These are phyloP conservation scores for Alethe diademata DNA, from an alignment of 2,113 vertebrate species.

Conservation along the genomic window DNA sequence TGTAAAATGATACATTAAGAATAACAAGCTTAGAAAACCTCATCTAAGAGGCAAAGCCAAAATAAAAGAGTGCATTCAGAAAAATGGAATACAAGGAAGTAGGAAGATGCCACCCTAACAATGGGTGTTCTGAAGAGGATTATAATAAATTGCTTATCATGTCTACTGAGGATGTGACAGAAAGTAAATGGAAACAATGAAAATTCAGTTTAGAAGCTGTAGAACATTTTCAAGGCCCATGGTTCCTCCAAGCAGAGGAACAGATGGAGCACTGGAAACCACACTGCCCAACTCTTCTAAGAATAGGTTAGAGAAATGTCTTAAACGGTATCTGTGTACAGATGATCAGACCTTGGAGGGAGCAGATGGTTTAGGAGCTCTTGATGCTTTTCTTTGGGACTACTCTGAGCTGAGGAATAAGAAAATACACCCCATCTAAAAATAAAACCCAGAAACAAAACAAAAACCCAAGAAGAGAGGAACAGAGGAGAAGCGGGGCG, in stretches of 20 bases:
- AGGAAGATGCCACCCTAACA: not conserved
- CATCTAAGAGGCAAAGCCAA: not conserved
- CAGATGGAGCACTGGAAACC: not conserved
- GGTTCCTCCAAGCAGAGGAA: not conserved
- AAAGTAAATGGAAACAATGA: not conserved
- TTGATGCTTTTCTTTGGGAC: not conserved
- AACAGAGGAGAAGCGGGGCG: rapidly evolving
- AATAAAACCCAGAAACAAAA: not conserved
- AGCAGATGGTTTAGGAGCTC: not conserved
- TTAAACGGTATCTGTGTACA: not conserved
- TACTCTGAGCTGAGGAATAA: not conserved
- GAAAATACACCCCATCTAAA: not conserved
- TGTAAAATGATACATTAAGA: not conserved
- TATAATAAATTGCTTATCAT: not conserved
- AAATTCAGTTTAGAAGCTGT: not conserved
- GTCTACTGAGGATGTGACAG: not conserved
- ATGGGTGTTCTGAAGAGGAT: not conserved
- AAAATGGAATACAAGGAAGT: not conserved
- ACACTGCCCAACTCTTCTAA: not conserved
- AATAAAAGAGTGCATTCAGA: not conserved
- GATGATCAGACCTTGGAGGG: not conserved
- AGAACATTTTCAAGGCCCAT: not conserved
- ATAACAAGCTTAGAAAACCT: not conserved
- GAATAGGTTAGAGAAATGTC: not conserved
- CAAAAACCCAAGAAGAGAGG: not conserved